A percentile compares a stretch with the other conserved stretches of the same genome.
These are phyloP conservation scores for Deilephila porcellus DNA, from an alignment of 2,888 invertebrate species.

Conservation along the genomic window DNA sequence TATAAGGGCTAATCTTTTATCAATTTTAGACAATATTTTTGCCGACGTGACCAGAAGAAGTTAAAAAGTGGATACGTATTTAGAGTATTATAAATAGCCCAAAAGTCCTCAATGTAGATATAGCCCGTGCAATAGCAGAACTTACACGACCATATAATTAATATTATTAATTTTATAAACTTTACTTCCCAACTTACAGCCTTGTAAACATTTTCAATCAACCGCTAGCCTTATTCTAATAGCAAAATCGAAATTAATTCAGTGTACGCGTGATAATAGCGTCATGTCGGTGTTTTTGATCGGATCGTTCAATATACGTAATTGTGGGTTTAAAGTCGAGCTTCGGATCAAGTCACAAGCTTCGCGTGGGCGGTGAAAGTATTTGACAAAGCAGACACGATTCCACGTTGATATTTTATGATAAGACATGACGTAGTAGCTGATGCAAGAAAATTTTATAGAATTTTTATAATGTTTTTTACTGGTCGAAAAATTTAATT, in stretches of 20 bases:
- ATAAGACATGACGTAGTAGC: constrained; percentile 29
- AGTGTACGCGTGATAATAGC: constrained; percentile 70
- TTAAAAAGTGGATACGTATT: too few species aligned
- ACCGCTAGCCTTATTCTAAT: constrained; percentile 11
- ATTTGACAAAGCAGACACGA: constrained; percentile 40
- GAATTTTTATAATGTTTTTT: constrained; percentile 10
- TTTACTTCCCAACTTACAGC: not conserved
- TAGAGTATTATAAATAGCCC: too few species aligned
- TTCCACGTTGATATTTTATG: constrained; percentile 22
- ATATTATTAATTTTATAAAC: not conserved
- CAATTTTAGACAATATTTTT: too few species aligned
- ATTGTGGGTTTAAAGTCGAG: constrained; percentile 78
- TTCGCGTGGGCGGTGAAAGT: constrained; percentile 52
- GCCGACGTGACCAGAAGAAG: too few species aligned
- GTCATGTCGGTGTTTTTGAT: constrained; percentile 72
- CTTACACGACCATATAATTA: too few species aligned
- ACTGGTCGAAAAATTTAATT: not conserved
- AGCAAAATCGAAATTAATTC: constrained; percentile 69
- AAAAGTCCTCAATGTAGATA: too few species aligned
- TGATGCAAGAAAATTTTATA: constrained; percentile 25
- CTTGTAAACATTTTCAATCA: not conserved
- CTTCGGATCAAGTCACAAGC: constrained; percentile 54
- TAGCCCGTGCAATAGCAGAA: too few species aligned
- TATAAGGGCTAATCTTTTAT: too few species aligned
- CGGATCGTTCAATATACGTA: constrained; percentile 80